Evolutionary conservation across 2,113 vertebrate species (phyloP).

Genomic region (Madoqua kirkii): DNA sequence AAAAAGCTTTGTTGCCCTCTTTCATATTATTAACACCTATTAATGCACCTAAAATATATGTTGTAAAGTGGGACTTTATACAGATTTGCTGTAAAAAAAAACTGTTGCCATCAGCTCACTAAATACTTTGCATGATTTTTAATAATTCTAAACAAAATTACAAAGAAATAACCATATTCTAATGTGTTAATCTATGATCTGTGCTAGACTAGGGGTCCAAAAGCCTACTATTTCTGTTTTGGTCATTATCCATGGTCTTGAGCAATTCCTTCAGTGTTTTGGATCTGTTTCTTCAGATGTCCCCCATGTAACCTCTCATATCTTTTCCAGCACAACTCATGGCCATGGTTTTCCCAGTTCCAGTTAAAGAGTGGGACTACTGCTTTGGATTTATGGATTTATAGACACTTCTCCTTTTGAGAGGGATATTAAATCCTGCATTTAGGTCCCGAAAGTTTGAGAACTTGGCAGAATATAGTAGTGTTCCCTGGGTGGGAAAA

Average conservation of each 20-base stretch:
- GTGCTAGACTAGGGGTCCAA: background rate
- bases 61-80: background rate
- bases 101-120: background rate
- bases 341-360: background rate
- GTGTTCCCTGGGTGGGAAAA: background rate
- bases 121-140: background rate
- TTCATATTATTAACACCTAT: background rate
- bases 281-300: background rate
- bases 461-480: background rate
- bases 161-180: background rate
- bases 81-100: background rate
- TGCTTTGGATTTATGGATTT: background rate
- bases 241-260: background rate
- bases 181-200: background rate
- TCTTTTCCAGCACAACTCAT: background rate
- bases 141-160: background rate
- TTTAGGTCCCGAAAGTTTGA: background rate
- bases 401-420: background rate
- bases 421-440: background rate
- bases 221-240: background rate
- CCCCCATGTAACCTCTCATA: background rate
- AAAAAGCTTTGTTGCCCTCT: background rate
- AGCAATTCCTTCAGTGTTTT: background rate
- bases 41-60: background rate
- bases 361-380: background rate